Evolutionary conservation across 2,888 invertebrate genomes (phyloP).

Genomic region (Drosophila antonietae): DNA sequence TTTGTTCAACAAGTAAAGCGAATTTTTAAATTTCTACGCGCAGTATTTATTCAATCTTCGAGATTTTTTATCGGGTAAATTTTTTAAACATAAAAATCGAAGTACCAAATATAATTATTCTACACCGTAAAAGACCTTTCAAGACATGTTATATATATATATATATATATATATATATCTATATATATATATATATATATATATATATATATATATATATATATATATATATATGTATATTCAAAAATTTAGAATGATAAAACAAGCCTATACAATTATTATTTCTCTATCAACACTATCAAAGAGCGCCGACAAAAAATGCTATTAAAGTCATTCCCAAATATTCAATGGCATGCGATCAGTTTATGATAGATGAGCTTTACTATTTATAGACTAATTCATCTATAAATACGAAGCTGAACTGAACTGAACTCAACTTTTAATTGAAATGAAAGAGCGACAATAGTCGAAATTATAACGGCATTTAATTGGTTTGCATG

Average conservation of each 20-base stretch:
- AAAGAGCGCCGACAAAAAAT: background rate
- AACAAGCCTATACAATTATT: too few relatives aligned
- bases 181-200: too few relatives aligned
- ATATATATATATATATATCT: too few relatives aligned
- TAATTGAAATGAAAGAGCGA: slow-evolving; percentile 14
- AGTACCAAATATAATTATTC: too few relatives aligned
- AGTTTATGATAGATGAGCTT: slow-evolving; percentile 16
- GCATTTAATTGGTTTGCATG: slow-evolving; percentile 21
- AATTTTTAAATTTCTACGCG: background rate
- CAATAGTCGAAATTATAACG: slow-evolving; percentile 23
- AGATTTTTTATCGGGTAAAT: too few relatives aligned
- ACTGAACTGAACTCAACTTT: slow-evolving; percentile 3
- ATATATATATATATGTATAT: too few relatives aligned
- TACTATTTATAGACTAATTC: slow-evolving; percentile 3
- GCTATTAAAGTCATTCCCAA: background rate
- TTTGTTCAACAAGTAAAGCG: background rate
- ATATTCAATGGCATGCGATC: background rate
- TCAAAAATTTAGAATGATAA: too few relatives aligned
- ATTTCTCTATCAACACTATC: background rate
- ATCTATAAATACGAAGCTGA: slow-evolving; percentile 16
- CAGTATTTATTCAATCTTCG: too few relatives aligned
- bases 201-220: too few relatives aligned
- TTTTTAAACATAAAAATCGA: too few relatives aligned
- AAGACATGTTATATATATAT: too few relatives aligned
- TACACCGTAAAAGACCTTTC: too few relatives aligned